Evolutionary conservation across 2,797 vertebrate genomes (phyloP).

Genomic region (Enteromius viviparus): DNA sequence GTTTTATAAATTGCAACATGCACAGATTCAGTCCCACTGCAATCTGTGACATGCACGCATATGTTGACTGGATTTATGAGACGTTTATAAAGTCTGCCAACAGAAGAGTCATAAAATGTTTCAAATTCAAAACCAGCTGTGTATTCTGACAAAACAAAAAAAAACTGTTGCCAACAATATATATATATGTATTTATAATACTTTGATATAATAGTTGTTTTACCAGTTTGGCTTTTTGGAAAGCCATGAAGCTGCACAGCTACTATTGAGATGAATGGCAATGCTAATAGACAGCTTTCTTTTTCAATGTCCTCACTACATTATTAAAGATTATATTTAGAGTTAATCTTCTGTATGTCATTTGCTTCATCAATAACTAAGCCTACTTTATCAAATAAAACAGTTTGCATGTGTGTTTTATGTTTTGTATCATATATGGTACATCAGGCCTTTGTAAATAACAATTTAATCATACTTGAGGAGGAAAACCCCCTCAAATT

Average conservation of each 20-base stretch:
- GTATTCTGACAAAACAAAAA: neutral
- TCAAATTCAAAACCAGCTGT: neutral
- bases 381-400: neutral
- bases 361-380: neutral
- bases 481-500: neutral
- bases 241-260: neutral
- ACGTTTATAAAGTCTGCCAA: neutral
- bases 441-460: neutral
- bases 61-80: neutral
- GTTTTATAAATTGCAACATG: neutral
- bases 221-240: neutral
- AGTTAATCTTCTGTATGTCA: neutral
- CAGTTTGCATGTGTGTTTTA: neutral
- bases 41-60: neutral
- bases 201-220: neutral
- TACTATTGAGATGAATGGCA: constrained; percentile 2
- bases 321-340: neutral
- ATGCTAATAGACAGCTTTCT: constrained; percentile 10
- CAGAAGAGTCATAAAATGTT: neutral
- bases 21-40: neutral
- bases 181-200: neutral
- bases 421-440: neutral
- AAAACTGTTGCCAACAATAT: neutral
- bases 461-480: neutral
- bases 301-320: neutral